phyloP scores from a whole-genome alignment of 2,888 invertebrate species.

The Diplazon laetatorius region DNA sequence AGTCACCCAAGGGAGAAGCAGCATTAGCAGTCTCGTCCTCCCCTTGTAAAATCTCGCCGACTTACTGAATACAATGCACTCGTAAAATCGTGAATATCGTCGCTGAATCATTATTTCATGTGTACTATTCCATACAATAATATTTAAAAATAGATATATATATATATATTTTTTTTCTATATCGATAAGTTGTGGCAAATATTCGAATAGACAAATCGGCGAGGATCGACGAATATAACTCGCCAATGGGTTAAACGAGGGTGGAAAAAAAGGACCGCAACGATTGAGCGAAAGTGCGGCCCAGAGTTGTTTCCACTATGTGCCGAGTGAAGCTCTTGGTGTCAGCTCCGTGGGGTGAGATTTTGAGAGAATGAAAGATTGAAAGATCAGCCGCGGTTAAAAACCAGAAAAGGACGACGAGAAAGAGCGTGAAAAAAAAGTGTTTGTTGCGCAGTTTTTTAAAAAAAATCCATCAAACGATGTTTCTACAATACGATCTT shows the following conservation, averaged over 20 bases:
- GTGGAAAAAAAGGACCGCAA: slow-evolving; percentile 42
- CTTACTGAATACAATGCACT: neutral
- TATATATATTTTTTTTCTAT: no score
- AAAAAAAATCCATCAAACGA: no score
- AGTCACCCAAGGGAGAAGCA: neutral
- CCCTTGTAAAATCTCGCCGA: neutral
- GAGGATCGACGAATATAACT: neutral
- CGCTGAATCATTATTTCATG: no score
- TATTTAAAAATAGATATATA: no score
- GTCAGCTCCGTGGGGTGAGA: slow-evolving; percentile 11
- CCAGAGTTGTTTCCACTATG: slow-evolving; percentile 38
- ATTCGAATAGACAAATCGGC: no score
- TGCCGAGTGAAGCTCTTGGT: slow-evolving; percentile 20
- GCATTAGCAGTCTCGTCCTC: neutral
- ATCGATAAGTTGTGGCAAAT: no score
- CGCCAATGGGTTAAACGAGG: slow-evolving; percentile 5
- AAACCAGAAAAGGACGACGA: no score
- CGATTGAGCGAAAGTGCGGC: slow-evolving; percentile 45
- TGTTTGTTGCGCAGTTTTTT: no score
- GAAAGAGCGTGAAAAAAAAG: neutral
- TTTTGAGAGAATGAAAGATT: slow-evolving; percentile 2
- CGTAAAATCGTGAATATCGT: neutral
- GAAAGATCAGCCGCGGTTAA: neutral
- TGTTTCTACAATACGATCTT: no score
- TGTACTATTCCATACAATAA: no score